Evolutionary conservation across 2,888 invertebrate genomes (phyloP), one percentile per base, ranked within the genome.

Genomic region (Diaprepes abbreviatus): DNA sequence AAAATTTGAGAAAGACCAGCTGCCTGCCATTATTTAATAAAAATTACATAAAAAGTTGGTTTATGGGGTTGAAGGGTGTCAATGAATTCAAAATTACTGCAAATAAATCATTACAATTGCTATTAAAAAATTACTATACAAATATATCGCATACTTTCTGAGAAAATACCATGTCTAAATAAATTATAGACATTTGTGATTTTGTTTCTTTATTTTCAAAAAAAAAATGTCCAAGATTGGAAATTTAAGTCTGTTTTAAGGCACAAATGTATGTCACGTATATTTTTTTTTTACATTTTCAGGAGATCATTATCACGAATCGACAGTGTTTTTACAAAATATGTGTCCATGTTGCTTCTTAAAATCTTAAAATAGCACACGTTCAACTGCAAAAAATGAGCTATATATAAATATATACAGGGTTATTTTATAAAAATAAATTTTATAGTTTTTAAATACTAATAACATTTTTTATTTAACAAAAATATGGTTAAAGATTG

Each of bases 391-490:
- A 54, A 54, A 54, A 54, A 54, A 54, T 33, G 52, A 54, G 52
- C 52, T 54, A 31, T 43, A 43, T 43, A 43, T 43, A 54, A 24
- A 38, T 55, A 64, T 55, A 43, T 64, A 55, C 55, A 64, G 28
- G 40, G 55, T 64, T 64, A 64, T 64, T 64, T 64, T 64, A 64
- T 64, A 64, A 64, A 64, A 64, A 64, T 64, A 64, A 64, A 55
- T 64, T 64, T 64, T 43, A 55, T 38, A 52, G 38, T 64, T 21
- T 52, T n/a, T 55, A 38, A 54, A 54, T 16, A 52, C 62, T 62
- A 38, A 58, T 43, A 58, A 58, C 58, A 43, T 57, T 45, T 57
- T 55, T 57, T 57, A 38, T 38, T 38, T 55, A 58, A 58, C 58
- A 38, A 31, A 12, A 35, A 35, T 7, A 54, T 54, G 54, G 35